Percentiles rank a stretch among this genome's conserved stretches.
These are phyloP conservation scores for Odontophorus gujanensis DNA, from an alignment of 2,113 vertebrate species.

Conservation along the genomic window DNA sequence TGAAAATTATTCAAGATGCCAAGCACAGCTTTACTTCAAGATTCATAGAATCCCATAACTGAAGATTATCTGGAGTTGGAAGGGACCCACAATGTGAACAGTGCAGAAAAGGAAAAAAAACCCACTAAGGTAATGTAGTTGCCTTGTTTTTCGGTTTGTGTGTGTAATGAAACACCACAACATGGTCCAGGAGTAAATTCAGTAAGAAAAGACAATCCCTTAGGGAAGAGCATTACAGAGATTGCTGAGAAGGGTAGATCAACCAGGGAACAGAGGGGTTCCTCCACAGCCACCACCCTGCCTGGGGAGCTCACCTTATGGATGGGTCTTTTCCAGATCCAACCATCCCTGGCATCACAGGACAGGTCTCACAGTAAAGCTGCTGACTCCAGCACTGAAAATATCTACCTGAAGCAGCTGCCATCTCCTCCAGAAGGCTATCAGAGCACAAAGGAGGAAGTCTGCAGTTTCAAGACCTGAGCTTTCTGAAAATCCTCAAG, in stretches of 20 bases:
- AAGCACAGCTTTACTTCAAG: neutral
- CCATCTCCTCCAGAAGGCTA: neutral
- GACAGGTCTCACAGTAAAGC: neutral
- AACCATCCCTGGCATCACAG: neutral
- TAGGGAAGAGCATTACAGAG: neutral
- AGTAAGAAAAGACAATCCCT: neutral
- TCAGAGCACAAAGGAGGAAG: neutral
- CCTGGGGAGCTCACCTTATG: neutral
- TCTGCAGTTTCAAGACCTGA: neutral
- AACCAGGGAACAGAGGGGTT: neutral
- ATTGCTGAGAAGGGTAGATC: constrained; percentile 3
- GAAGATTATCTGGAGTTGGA: too few species aligned
- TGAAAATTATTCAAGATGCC: neutral
- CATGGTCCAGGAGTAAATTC: constrained; percentile 6
- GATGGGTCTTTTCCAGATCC: neutral
- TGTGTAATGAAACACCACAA: neutral
- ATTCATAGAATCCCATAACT: neutral
- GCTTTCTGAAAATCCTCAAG: neutral
- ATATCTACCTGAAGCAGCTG: neutral
- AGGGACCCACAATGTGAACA: neutral
- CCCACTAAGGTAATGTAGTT: neutral
- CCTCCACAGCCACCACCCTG: neutral
- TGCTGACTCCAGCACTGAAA: neutral
- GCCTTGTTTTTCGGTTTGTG: neutral
- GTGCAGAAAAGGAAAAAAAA: neutral